Evolutionary conservation across 1,140 invertebrate genomes (phyloP), one percentile per base, ranked within the genome.

Genomic region (Linepithema humile): DNA sequence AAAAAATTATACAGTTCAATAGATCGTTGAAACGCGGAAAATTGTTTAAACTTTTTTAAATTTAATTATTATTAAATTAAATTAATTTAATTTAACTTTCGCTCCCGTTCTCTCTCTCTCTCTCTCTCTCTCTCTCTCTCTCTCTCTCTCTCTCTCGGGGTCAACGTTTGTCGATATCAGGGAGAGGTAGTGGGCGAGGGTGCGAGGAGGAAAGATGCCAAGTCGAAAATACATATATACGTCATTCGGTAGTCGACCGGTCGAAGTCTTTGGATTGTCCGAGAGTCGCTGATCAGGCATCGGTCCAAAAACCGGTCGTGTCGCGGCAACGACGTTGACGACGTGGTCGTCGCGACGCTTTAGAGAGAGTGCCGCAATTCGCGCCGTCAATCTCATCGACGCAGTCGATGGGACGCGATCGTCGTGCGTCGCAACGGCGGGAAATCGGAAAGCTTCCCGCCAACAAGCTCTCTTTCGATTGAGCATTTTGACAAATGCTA

Each of bases 191-290:
- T 26, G 26, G 40, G 53, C 67, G 45, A 12, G 38, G 29, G 23
- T 2, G 60, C 29, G 50, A 29, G 40, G 57, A 87, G 43, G 45
- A 29, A 74, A 82, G 67, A 64, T 78, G 82, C 86, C 84, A 90
- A 90, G 85, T 91, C 91, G 77, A 91, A 92, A 92, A 91, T 91
- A 92, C 84, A 91, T 85, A 91, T 91, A 92, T 84, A 91, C 85
- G 84, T 84, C 88, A 87, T 80, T 91, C 75, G 88, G 73, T 85
- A 85, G 75, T 84, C 77, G 83, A 32, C 55, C 80, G 82, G 73
- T 70, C 69, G 64, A 87, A 90, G 90, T 90, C 90, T 92, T 92
- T 53, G 78, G 89, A 92, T 92, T 88, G 88, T 86, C 90, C 67
- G 87, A 91, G 90, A 91, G 91, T 90, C 90, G 86, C 77, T 89